phyloP scores from a whole-genome alignment of 2,113 vertebrate genomes.

The Odocoileus virginianus region DNA sequence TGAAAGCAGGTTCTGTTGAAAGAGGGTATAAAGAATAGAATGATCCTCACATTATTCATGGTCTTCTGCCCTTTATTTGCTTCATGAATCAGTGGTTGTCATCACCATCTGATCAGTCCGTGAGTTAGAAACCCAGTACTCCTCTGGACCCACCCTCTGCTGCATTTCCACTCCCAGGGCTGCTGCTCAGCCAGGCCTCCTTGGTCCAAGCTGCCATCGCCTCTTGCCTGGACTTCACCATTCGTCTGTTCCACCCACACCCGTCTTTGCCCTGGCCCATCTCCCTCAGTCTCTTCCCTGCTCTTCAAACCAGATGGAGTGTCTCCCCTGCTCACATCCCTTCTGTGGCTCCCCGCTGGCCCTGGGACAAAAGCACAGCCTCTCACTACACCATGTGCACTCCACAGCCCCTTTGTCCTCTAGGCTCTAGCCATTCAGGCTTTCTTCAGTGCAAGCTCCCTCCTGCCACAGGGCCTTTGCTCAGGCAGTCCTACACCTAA shows the following conservation, averaged over 20 bases:
- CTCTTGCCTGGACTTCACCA: background rate
- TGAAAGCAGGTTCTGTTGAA: background rate
- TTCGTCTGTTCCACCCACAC: background rate
- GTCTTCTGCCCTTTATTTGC: background rate
- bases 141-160: background rate
- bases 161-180: background rate
- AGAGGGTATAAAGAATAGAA: background rate
- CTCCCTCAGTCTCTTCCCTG: background rate
- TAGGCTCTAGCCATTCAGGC: background rate
- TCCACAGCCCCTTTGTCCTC: background rate
- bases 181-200: background rate
- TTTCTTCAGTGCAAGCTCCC: background rate
- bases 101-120: background rate
- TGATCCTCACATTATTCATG: background rate
- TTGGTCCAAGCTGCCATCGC: background rate
- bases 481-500: background rate
- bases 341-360: background rate
- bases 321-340: background rate
- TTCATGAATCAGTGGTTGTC: background rate
- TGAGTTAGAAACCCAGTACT: background rate
- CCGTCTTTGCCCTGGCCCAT: too few relatives aligned
- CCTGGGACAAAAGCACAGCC: background rate
- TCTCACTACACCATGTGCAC: rapidly evolving
- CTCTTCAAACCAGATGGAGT: background rate
- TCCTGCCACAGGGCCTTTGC: background rate